Evolutionary conservation across 2,113 vertebrate genomes (phyloP).

Genomic region (Pseudopipra pipra): DNA sequence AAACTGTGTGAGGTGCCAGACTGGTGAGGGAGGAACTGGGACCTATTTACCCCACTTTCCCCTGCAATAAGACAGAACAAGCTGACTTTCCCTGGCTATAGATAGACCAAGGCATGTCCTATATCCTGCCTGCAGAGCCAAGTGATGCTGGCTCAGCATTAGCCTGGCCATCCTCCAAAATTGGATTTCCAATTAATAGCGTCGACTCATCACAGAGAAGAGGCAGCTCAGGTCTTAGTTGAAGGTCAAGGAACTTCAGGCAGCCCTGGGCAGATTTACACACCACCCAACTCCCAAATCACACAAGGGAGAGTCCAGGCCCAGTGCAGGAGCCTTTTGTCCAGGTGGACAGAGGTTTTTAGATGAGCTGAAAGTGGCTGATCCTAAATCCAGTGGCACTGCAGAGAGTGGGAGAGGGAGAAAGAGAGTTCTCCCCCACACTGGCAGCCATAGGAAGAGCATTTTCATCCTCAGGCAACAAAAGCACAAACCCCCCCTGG

Average conservation of each 20-base stretch:
- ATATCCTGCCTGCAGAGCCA: conserved; percentile 53
- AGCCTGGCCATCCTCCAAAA: conserved; percentile 57
- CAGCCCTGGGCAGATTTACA: background rate
- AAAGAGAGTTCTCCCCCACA: background rate
- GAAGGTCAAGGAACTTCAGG: conserved; percentile 60
- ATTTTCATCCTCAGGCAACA: background rate
- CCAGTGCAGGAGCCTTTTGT: fast-evolving
- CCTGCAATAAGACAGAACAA: background rate
- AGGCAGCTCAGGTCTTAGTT: conserved; percentile 46
- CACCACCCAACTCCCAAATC: background rate
- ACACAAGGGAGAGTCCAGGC: background rate
- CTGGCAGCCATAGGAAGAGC: background rate
- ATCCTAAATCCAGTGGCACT: background rate
- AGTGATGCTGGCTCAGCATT: conserved; percentile 59
- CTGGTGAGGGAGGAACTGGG: background rate
- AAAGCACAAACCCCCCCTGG: background rate
- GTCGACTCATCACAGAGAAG: conserved; percentile 29
- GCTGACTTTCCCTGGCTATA: conserved; percentile 32
- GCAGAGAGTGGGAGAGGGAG: background rate
- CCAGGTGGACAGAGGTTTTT: background rate
- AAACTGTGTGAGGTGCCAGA: background rate
- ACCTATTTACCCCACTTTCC: background rate
- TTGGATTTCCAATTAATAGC: conserved; percentile 70
- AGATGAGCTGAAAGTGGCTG: background rate
- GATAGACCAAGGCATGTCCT: conserved; percentile 43